These are phyloP conservation scores for Athalia rosae DNA, from an alignment of 2,888 invertebrate genomes.

Conservation along the genomic window DNA sequence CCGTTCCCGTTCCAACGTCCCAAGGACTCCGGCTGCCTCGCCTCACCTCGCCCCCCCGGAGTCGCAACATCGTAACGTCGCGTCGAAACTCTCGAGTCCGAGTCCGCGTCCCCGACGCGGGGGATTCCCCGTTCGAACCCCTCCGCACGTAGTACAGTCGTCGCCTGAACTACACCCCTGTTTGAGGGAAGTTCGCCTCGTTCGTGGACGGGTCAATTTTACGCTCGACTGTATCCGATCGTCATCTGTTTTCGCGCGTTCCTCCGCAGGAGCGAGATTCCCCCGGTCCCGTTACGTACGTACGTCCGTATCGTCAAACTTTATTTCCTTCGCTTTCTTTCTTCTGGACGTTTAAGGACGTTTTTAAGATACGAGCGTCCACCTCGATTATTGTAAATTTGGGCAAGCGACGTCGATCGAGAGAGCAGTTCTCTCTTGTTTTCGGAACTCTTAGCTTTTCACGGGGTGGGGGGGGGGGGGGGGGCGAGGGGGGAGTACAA, in stretches of 20 bases:
- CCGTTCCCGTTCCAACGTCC: neutral
- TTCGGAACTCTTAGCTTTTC: neutral
- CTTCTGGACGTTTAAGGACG: neutral
- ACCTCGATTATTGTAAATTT: conserved; percentile 1
- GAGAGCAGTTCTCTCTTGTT: neutral
- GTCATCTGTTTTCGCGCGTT: neutral
- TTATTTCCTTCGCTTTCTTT: neutral
- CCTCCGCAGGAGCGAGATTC: too few relatives aligned
- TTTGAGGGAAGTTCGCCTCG: conserved; percentile 5
- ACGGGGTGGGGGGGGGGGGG: too few relatives aligned
- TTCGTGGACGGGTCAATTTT: conserved; percentile 2
- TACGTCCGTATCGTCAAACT: neutral
- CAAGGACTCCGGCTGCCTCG: conserved; percentile 3
- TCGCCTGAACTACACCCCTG: conserved; percentile 10
- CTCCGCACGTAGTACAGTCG: neutral
- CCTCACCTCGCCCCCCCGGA: conserved; percentile 3
- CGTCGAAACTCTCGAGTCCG: neutral
- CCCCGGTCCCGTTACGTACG: too few relatives aligned
- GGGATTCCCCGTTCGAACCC: neutral
- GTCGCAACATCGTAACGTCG: conserved; percentile 24
- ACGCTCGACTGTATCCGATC: conserved; percentile 6
- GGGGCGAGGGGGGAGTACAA: too few relatives aligned
- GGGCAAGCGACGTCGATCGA: neutral
- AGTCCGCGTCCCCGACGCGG: neutral
- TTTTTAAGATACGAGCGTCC: neutral